These are phyloP conservation scores for Mus pahari DNA, from an alignment of 2,113 vertebrate genomes.

Conservation along the genomic window DNA sequence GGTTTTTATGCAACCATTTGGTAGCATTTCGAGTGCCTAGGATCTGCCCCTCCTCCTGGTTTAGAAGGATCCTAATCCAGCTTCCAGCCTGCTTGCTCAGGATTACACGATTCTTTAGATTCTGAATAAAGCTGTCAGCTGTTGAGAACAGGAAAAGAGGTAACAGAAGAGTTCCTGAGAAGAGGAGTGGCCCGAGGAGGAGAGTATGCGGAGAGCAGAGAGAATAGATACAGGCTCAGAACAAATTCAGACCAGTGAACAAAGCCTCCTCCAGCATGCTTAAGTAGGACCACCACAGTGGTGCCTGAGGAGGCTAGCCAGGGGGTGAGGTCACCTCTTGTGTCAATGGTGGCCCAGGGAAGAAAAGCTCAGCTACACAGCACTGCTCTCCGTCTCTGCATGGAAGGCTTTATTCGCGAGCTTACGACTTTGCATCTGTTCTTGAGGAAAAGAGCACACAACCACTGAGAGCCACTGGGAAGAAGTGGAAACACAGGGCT, in stretches of 20 bases:
- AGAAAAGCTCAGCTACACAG: neutral
- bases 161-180: constrained; percentile 53
- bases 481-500: neutral
- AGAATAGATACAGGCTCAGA: constrained; percentile 3
- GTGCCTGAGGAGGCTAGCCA: neutral
- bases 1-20: neutral
- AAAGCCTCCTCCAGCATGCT: constrained; percentile 15
- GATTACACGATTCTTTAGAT: constrained; percentile 66
- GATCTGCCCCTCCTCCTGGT: neutral
- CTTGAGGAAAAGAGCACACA: neutral
- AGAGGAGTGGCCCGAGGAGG: neutral
- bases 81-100: constrained; percentile 46
- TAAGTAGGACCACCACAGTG: constrained; percentile 41
- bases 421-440: neutral
- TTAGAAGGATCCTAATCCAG: constrained; percentile 46
- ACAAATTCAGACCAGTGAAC: constrained; percentile 20
- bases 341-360: neutral
- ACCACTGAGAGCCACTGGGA: neutral
- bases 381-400: neutral
- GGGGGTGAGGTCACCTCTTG: neutral
- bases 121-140: constrained; percentile 74
- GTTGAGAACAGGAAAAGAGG: constrained; percentile 56
- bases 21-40: constrained; percentile 27
- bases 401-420: neutral
- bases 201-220: neutral